Evolutionary conservation across 1,140 invertebrate genomes (phyloP).

Genomic region (Bombus terrestris): DNA sequence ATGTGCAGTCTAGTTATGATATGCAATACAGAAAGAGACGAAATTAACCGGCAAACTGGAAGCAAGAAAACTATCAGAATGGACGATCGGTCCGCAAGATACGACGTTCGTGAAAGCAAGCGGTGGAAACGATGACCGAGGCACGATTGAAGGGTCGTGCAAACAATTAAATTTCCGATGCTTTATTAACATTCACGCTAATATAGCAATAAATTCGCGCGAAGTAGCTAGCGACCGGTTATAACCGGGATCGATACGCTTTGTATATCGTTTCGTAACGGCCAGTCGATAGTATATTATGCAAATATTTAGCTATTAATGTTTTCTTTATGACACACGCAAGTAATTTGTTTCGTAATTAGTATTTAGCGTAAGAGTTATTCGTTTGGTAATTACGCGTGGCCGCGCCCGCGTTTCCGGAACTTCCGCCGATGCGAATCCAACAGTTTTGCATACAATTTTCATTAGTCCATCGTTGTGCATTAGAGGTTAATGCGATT

Average conservation of each 20-base stretch:
- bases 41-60: not conserved
- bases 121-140: not conserved
- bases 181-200: constrained; percentile 51
- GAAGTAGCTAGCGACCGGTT: constrained; percentile 26
- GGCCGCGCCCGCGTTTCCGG: not conserved
- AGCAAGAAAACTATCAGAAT: not conserved
- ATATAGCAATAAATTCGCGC: constrained; percentile 43
- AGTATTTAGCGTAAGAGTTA: constrained; percentile 56
- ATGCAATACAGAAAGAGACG: not conserved
- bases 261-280: constrained; percentile 12
- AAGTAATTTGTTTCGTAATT: constrained; percentile 57
- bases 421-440: constrained; percentile 13
- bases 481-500: constrained; percentile 52
- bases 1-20: not conserved
- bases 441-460: constrained; percentile 52
- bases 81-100: not conserved
- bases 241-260: constrained; percentile 24
- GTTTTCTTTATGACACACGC: constrained; percentile 52
- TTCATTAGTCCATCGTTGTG: constrained; percentile 51
- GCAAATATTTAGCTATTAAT: constrained; percentile 57
- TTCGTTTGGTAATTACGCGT: constrained; percentile 53
- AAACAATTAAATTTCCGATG: constrained; percentile 22
- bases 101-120: not conserved
- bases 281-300: constrained; percentile 49
- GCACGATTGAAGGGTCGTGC: constrained; percentile 15